Percentiles rank a stretch among this genome's conserved stretches.
phyloP scores from a whole-genome alignment of 2,113 vertebrate genomes.

The Mustela nigripes region DNA sequence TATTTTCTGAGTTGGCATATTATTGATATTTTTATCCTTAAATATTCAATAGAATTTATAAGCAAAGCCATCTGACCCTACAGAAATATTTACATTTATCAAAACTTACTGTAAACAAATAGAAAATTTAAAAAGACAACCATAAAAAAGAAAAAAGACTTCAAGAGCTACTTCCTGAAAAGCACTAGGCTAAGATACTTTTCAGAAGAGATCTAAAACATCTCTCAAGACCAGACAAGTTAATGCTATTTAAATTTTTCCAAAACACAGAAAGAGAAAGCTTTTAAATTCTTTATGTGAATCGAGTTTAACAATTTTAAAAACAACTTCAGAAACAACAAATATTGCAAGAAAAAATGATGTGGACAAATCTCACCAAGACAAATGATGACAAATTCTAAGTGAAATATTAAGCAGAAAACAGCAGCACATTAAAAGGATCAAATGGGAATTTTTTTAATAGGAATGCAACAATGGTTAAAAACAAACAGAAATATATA shows the following conservation, averaged over 20 bases:
- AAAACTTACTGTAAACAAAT: slow-evolving; percentile 13
- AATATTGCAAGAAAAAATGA: neutral
- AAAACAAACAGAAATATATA: neutral
- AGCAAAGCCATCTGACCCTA: neutral
- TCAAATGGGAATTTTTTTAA: neutral
- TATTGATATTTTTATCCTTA: neutral
- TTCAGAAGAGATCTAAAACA: neutral
- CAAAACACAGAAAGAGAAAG: neutral
- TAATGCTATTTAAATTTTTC: neutral
- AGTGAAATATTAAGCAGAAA: slow-evolving; percentile 28
- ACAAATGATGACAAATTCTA: neutral
- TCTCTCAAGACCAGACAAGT: neutral
- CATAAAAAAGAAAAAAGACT: neutral
- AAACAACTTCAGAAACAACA: neutral
- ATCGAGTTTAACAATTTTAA: neutral
- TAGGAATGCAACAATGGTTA: neutral
- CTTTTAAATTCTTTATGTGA: neutral
- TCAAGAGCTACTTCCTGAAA: neutral
- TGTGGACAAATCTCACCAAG: neutral
- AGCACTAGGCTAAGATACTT: neutral
- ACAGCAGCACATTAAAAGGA: neutral
- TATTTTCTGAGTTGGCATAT: neutral
- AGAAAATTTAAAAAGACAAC: neutral
- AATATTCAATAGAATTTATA: slow-evolving; percentile 5
- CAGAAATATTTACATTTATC: neutral